Conservation (phyloP, 2,797 vertebrate species). For the Acipenser ruthenus region DNA sequence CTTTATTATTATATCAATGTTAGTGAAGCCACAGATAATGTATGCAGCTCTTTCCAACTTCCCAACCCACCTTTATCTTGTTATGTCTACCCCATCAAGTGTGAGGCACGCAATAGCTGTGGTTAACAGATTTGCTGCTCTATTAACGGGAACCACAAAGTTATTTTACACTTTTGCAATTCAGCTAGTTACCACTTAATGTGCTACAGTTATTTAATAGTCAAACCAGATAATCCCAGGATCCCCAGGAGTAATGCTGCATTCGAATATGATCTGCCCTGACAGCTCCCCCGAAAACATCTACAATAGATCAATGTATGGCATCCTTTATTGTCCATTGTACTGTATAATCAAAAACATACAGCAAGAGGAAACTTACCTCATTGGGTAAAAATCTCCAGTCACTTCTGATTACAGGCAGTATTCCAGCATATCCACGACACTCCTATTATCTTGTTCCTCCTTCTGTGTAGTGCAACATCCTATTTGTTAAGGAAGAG, state of each 20-base stretch:
- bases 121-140: no score
- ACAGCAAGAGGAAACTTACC: background rate
- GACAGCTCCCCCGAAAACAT: background rate
- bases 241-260: no score
- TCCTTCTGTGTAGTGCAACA: background rate
- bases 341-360: background rate
- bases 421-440: background rate
- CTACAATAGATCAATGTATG: background rate
- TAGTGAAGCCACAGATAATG: no score
- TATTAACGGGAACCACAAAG: background rate
- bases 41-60: no score
- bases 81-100: no score
- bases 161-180: background rate
- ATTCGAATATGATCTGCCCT: no score
- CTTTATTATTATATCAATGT: no score
- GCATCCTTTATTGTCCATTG: background rate
- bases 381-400: background rate
- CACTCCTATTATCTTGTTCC: no score
- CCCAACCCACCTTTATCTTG: no score
- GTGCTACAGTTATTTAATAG: background rate
- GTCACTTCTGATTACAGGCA: background rate
- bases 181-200: background rate
- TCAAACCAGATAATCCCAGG: background rate
- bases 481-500: conserved; percentile 19
- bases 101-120: no score